These are phyloP conservation scores for Nerophis lumbriciformis DNA, from an alignment of 2,113 vertebrate genomes.

Conservation along the genomic window DNA sequence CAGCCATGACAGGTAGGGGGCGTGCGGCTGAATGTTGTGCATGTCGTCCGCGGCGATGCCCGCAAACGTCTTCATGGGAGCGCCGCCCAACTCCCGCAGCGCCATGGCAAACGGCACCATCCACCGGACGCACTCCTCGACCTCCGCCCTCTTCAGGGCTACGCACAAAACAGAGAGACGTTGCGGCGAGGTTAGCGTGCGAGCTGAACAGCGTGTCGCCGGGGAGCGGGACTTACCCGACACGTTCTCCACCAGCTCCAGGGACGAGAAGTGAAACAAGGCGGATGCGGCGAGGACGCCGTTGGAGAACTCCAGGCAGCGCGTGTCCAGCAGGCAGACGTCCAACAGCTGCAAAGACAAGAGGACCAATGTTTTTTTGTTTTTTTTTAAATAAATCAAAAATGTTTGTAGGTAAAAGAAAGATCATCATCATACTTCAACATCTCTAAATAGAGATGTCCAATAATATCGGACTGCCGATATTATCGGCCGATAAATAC, in stretches of 20 bases:
- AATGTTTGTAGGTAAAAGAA: too few relatives aligned
- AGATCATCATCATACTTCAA: too few relatives aligned
- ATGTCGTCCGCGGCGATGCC: slow-evolving; percentile 79
- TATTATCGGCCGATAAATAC: too few relatives aligned
- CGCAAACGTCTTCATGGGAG: slow-evolving; percentile 79
- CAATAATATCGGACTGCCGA: too few relatives aligned
- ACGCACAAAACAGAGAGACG: background rate
- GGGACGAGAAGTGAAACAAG: slow-evolving; percentile 91
- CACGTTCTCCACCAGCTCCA: slow-evolving; percentile 87
- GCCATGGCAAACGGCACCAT: slow-evolving; percentile 92
- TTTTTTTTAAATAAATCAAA: too few relatives aligned
- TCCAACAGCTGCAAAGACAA: slow-evolving; percentile 78
- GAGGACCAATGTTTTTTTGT: too few relatives aligned
- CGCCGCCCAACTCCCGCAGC: slow-evolving; percentile 78
- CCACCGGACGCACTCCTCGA: slow-evolving; percentile 88
- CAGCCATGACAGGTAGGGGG: slow-evolving; percentile 83
- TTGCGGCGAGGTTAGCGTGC: background rate
- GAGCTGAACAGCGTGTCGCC: background rate
- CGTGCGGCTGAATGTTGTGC: slow-evolving; percentile 94
- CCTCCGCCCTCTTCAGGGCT: slow-evolving; percentile 84
- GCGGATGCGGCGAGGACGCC: slow-evolving; percentile 89
- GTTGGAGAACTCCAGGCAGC: slow-evolving; percentile 83
- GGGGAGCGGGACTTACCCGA: slow-evolving; percentile 71
- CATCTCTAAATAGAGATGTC: too few relatives aligned
- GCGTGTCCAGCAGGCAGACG: slow-evolving; percentile 86